Evolutionary conservation across 2,888 invertebrate genomes (phyloP).

Genomic region (Patella ulyssiponensis): DNA sequence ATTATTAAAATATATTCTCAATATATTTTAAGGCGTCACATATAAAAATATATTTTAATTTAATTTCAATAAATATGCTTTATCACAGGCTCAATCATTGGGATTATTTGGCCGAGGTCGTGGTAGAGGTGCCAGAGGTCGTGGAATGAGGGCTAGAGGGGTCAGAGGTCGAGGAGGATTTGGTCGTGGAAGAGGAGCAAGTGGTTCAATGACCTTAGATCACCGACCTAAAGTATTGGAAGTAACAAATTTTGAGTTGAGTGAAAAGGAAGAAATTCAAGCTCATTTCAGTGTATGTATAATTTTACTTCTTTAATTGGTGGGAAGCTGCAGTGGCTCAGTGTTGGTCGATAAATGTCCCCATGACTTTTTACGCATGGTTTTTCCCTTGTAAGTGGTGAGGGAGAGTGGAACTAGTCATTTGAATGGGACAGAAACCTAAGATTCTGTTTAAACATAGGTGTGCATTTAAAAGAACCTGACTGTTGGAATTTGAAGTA

Average conservation of each 20-base stretch:
- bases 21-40: neutral
- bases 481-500: too few relatives aligned
- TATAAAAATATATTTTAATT: neutral
- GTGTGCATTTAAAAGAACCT: too few relatives aligned
- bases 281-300: constrained; percentile 86
- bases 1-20: neutral
- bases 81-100: constrained; percentile 68
- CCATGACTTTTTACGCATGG: too few relatives aligned
- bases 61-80: neutral
- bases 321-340: too few relatives aligned
- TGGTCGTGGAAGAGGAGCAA: constrained; percentile 54
- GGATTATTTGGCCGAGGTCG: constrained; percentile 63
- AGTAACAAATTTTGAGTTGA: constrained; percentile 88
- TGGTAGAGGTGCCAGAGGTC: constrained; percentile 58
- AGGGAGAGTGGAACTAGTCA: too few relatives aligned
- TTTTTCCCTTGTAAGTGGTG: too few relatives aligned
- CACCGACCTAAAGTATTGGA: constrained; percentile 88
- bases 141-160: constrained; percentile 49
- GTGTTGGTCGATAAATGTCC: too few relatives aligned
- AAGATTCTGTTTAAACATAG: too few relatives aligned
- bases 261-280: constrained; percentile 85
- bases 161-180: constrained; percentile 29
- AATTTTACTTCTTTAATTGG: neutral
- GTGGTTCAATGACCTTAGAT: constrained; percentile 77
- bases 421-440: too few relatives aligned